Conservation (phyloP, 2,797 vertebrate genomes). For the Manis javanica region DNA sequence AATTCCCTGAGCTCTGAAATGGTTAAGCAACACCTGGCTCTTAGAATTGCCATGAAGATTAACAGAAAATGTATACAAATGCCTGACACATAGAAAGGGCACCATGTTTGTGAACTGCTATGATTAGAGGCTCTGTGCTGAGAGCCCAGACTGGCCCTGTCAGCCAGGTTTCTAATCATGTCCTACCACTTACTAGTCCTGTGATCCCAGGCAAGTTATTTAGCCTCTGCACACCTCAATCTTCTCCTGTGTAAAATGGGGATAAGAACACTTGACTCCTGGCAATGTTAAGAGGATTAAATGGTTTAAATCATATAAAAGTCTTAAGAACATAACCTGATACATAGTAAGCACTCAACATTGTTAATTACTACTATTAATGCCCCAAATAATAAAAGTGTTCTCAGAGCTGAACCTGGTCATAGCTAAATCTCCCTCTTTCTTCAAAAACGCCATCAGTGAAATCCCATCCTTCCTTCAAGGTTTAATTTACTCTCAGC, state of each 20-base stretch:
- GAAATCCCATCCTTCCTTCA: background rate
- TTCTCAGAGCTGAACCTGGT: background rate
- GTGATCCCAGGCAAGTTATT: background rate
- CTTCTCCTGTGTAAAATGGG: background rate
- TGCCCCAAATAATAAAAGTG: background rate
- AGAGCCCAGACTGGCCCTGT: background rate
- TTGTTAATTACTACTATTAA: background rate
- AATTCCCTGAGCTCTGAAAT: background rate
- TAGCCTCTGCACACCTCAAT: background rate
- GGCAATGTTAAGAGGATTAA: background rate
- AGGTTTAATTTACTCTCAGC: background rate
- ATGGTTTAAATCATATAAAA: background rate
- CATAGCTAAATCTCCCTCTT: background rate
- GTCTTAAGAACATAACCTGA: background rate
- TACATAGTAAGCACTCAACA: background rate
- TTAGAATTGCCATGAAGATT: background rate
- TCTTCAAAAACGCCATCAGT: slow-evolving; percentile 34
- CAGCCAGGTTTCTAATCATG: background rate
- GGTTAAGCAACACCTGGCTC: background rate
- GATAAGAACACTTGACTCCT: background rate
- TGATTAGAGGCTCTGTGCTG: background rate
- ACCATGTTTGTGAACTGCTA: background rate
- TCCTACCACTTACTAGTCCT: background rate
- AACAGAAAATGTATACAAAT: background rate
- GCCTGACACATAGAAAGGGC: accelerated